These are phyloP conservation scores for Trogon surrucura DNA, from an alignment of 2,113 vertebrate genomes.

Conservation along the genomic window DNA sequence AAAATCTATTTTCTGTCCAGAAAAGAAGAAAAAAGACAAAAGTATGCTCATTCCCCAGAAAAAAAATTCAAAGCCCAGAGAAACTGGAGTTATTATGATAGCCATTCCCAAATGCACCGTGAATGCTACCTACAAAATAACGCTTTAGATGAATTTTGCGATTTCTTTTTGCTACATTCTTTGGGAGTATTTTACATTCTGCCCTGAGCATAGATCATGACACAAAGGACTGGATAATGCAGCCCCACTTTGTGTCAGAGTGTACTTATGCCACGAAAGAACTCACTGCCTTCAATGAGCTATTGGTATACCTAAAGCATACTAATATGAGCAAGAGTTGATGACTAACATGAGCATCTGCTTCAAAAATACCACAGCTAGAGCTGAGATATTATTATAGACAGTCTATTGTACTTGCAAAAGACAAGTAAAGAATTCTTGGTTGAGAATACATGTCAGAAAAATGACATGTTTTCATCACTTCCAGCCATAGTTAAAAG, in stretches of 20 bases:
- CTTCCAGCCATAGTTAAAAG: constrained; percentile 65
- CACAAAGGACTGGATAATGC: neutral
- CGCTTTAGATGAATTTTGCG: neutral
- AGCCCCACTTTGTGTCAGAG: neutral
- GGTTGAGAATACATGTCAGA: constrained; percentile 73
- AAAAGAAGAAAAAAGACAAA: neutral
- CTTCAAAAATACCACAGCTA: constrained; percentile 56
- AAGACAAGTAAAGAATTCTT: constrained; percentile 70
- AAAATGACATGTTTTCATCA: constrained; percentile 75
- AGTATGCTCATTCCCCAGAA: neutral
- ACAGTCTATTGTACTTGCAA: constrained; percentile 72
- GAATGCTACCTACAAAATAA: neutral
- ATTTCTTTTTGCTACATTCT: neutral
- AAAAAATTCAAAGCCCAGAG: neutral
- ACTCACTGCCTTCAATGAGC: neutral
- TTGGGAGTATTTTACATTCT: neutral
- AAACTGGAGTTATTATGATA: neutral
- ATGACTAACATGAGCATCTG: constrained; percentile 66
- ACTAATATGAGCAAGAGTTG: constrained; percentile 13
- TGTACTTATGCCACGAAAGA: neutral
- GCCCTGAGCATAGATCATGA: neutral
- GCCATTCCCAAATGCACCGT: neutral
- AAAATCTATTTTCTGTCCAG: neutral
- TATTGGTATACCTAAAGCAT: neutral
- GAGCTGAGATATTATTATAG: constrained; percentile 61